phyloP scores from a whole-genome alignment of 2,888 invertebrate genomes.

The Drosophila setosimentum region DNA sequence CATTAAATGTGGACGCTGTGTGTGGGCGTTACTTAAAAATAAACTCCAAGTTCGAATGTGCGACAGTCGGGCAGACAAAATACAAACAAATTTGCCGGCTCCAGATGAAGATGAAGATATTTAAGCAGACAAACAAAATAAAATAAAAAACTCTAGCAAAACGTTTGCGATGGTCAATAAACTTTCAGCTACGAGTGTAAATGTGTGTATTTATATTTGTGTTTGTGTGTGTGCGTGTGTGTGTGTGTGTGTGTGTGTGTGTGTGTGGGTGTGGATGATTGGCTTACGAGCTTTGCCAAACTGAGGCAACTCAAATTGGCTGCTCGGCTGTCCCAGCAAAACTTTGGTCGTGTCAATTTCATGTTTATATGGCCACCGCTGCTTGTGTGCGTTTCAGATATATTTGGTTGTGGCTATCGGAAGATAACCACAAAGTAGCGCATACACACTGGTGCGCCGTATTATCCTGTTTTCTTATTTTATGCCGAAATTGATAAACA shows the following conservation, averaged over 20 bases:
- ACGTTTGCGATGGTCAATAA: slow-evolving; percentile 60
- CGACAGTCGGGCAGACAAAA: slow-evolving; percentile 56
- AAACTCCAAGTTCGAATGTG: slow-evolving; percentile 60
- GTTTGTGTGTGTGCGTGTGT: slow-evolving; percentile 29
- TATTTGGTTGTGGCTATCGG: slow-evolving; percentile 21
- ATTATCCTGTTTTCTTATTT: slow-evolving; percentile 29
- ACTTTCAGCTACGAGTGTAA: slow-evolving; percentile 34
- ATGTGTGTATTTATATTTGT: slow-evolving; percentile 12
- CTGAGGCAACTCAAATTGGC: slow-evolving; percentile 41
- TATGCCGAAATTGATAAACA: slow-evolving; percentile 25
- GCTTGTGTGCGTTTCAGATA: slow-evolving; percentile 17
- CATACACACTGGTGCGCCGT: slow-evolving; percentile 2
- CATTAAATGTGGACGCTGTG: slow-evolving; percentile 11
- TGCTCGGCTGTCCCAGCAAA: slow-evolving; percentile 25
- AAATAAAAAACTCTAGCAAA: slow-evolving; percentile 32
- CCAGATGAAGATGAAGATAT: slow-evolving; percentile 63
- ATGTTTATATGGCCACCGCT: slow-evolving; percentile 27
- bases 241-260: slow-evolving; percentile 6
- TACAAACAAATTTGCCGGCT: slow-evolving; percentile 70
- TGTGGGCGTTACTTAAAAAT: slow-evolving; percentile 59
- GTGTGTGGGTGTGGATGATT: slow-evolving; percentile 26
- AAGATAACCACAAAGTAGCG: slow-evolving; percentile 21
- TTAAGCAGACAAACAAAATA: slow-evolving; percentile 65
- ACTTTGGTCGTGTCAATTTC: slow-evolving; percentile 42
- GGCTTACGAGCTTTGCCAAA: slow-evolving; percentile 32